A percentile compares a stretch with the other conserved stretches of the same genome.
Evolutionary conservation across 2,113 vertebrate genomes (phyloP).

Genomic region (Cyanoderma ruficeps): DNA sequence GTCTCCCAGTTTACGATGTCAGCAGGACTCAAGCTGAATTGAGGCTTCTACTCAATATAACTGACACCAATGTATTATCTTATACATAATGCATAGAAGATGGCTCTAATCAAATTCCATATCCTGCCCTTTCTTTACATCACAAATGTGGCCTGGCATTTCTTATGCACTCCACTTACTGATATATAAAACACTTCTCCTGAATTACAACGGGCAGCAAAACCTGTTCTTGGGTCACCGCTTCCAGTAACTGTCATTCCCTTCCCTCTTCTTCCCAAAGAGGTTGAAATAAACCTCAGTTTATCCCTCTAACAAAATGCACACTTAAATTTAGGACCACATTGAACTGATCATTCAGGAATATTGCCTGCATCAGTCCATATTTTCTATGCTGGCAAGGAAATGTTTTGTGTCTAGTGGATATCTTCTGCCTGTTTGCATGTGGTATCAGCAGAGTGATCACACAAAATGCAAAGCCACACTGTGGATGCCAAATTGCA

Average conservation of each 20-base stretch:
- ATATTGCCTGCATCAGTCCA: rapidly evolving
- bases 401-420: background rate
- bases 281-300: background rate
- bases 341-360: background rate
- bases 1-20: conserved; percentile 54
- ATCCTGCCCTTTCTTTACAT: conserved; percentile 24
- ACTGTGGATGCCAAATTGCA: background rate
- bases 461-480: background rate
- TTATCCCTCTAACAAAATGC: background rate
- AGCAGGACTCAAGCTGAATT: conserved; percentile 57
- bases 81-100: conserved; percentile 56
- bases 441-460: background rate
- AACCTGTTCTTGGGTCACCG: background rate
- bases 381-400: background rate
- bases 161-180: background rate
- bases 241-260: background rate
- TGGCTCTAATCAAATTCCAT: conserved; percentile 32
- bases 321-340: background rate
- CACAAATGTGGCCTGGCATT: background rate
- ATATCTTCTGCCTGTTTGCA: background rate
- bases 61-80: conserved; percentile 42
- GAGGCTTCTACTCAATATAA: conserved; percentile 45
- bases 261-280: background rate
- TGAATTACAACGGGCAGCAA: conserved; percentile 7
- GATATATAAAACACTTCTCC: conserved; percentile 37